Base-by-base conservation (phyloP, 2,113 vertebrate genomes). In the Trematocara zebra region DNA sequence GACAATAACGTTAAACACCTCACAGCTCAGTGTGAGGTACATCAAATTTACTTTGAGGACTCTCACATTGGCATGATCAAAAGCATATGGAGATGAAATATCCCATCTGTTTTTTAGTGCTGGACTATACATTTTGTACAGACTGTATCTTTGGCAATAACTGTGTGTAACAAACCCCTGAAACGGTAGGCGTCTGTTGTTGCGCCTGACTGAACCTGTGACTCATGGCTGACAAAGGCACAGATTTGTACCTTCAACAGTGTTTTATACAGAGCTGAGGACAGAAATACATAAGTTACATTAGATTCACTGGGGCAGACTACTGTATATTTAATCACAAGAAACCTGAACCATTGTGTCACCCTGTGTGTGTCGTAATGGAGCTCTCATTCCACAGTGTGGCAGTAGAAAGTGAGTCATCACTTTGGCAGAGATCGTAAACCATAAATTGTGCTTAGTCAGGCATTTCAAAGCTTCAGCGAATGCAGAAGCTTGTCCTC, bases 361-460 rank as follows among this genome's bases (percentile, higher is more conserved):
- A 88, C 64, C 69, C 14, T 17, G 12, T 78, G 59, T 89, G 51
- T 72, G 83, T 80, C 53, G 31, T 51, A 67, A 82, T 76, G 67
- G 74, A 79, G 44, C 40, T 74, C 59, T 76, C 83, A 52, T n/a
- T 80, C 59, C 35, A 52, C 33, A 81, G 56, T 42, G 53, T 35
- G 31, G 87, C 42, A 84, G 51, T 76, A 93, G 81, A 91, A 93
- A 90, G 64, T 89, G 57, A 86, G 80, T 89, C 91, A 80, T 90
- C 44, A 90, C 85, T 92, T 87, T 91, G 54, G 78, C 85, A 80
- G 49, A 88, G 18, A 84, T 88, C 57, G 23, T 69, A 84, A 93
- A 90, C 90, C 92, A 85, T 90, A 90, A 93, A 95, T 93, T 93
- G 81, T 83, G 92, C 80, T 89, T 81, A 64, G 69, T 88, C 89